Conservation (phyloP, 2,888 invertebrate genomes). For the Caenorhabditis uteleia region DNA sequence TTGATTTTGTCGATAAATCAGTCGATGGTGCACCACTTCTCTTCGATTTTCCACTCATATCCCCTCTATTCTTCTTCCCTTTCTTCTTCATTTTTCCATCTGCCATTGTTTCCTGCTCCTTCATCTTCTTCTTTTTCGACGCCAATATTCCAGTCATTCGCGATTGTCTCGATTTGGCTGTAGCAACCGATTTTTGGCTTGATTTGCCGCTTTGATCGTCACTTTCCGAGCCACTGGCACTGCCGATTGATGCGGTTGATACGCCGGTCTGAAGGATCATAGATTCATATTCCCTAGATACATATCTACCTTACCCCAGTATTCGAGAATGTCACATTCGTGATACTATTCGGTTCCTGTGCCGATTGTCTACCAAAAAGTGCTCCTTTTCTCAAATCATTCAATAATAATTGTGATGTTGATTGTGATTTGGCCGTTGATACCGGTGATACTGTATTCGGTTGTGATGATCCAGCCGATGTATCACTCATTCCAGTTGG, state of each 20-base stretch:
- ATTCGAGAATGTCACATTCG: slow-evolving; percentile 18
- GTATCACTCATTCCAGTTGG: slow-evolving; percentile 21
- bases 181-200: too few relatives aligned
- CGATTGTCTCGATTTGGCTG: too few relatives aligned
- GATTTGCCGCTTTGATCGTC: background rate
- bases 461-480: slow-evolving; percentile 27
- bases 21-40: too few relatives aligned
- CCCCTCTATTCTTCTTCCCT: slow-evolving; percentile 1
- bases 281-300: too few relatives aligned
- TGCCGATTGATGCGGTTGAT: too few relatives aligned
- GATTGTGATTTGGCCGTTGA: slow-evolving; percentile 15
- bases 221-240: too few relatives aligned
- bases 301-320: too few relatives aligned
- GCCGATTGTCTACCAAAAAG: slow-evolving; percentile 21
- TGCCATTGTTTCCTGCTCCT: background rate
- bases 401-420: slow-evolving; percentile 23
- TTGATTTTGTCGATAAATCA: too few relatives aligned
- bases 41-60: too few relatives aligned
- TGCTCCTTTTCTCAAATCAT: slow-evolving; percentile 21
- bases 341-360: slow-evolving; percentile 7
- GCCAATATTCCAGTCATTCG: too few relatives aligned
- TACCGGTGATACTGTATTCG: slow-evolving; percentile 11
- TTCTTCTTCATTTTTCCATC: slow-evolving; percentile 9
- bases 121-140: background rate
- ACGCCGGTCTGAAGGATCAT: too few relatives aligned